Evolutionary conservation across 1,140 invertebrate species (phyloP), one percentile per base, ranked within the genome.

Genomic region (Drosophila sulfurigaster): DNA sequence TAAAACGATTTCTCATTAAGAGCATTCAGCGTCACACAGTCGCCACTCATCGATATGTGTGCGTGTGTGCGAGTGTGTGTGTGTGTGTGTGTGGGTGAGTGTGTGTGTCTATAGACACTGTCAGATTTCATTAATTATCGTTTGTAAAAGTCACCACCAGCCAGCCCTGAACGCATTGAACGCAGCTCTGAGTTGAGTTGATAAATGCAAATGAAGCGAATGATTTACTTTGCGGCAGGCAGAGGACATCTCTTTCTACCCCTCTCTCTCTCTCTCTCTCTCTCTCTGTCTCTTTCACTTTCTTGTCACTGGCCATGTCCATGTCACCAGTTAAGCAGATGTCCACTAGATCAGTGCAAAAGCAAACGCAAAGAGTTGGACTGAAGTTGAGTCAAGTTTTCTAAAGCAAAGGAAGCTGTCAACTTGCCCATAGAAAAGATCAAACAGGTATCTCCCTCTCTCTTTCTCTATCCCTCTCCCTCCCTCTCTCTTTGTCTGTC

Each of bases 1-100:
- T 91, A 91, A 91, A 91, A 82, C 83, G 88, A 88, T 82, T 91
- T 91, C 88, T 91, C 89, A 91, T 91, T 91, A 89, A 91, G 89
- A 77, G 78, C 78, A 88, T 87, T 88, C 87, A 91, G 60, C 74
- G 78, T 30, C 67, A 64, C 56, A 67, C 58, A 28, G 56, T 67
- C 52, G 82, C 72, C 72, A 87, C 82, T 82, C 82, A 86, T 87
- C 79, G 82, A 86, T 86, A 85, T 78, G 6, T 6, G 35, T 7
- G 6, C 10, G 35, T 38, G 8, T 38, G 35, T 10, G 35, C 10
- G 35, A 1, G 35, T 38, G 35, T 6, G 32, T 3, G 35, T 38
- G 8, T 38, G 35, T 2, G 1, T 7, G 35, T 0, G 35, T 11
- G 35, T 32, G 32, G 4, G 32, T 32, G 32, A 5, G 3, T 7